phyloP scores from a whole-genome alignment of 2,113 vertebrate species.

The Planiliza haematocheilus region DNA sequence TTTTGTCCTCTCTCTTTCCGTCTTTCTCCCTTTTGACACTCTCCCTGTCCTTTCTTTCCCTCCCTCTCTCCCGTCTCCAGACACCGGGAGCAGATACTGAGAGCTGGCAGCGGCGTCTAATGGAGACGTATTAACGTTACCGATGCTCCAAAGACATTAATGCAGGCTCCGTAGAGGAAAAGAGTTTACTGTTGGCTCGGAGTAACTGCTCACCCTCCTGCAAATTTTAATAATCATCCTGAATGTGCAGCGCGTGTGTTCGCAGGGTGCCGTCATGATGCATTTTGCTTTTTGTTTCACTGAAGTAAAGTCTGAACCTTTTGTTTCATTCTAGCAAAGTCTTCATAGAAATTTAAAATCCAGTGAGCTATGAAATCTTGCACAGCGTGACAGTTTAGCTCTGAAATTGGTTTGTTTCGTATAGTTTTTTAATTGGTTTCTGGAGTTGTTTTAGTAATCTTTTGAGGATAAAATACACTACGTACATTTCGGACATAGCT shows the following conservation, averaged over 20 bases:
- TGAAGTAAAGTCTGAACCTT: not conserved
- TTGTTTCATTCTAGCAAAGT: not conserved
- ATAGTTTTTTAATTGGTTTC: not conserved
- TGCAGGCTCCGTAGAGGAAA: conserved; percentile 36
- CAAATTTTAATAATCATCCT: conserved; percentile 24
- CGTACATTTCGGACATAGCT: not conserved
- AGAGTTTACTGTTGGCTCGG: conserved; percentile 37
- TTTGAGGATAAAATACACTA: not conserved
- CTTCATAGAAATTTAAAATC: not conserved
- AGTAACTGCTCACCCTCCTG: conserved; percentile 20
- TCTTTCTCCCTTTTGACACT: conserved; percentile 32
- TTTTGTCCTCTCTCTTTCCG: conserved; percentile 3
- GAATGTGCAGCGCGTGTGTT: not conserved
- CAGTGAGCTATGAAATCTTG: not conserved
- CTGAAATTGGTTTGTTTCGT: not conserved
- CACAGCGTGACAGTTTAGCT: not conserved
- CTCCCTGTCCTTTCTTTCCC: conserved; percentile 3
- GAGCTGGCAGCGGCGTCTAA: conserved; percentile 55
- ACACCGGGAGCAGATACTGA: conserved; percentile 31
- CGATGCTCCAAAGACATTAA: conserved; percentile 52
- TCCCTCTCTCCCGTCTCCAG: conserved; percentile 24
- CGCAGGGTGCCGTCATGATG: conserved; percentile 2
- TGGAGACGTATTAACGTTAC: conserved; percentile 59
- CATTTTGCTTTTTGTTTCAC: not conserved
- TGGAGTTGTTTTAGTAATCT: not conserved